Percentiles rank a stretch among this genome's conserved stretches.
These are phyloP conservation scores for Drosophila ercepeae DNA, from an alignment of 1,140 invertebrate species.

Conservation along the genomic window DNA sequence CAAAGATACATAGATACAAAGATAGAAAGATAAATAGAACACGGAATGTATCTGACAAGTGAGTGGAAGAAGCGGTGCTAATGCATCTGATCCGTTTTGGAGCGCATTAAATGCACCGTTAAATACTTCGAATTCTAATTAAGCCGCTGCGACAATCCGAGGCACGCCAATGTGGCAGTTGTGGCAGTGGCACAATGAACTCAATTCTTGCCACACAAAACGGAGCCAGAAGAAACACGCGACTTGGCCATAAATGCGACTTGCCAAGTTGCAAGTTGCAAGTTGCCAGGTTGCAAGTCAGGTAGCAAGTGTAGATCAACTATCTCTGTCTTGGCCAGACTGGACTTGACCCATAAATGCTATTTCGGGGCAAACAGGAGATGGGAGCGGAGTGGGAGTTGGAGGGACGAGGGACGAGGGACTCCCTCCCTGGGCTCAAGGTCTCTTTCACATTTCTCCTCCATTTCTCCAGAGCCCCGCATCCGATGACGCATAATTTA, in stretches of 20 bases:
- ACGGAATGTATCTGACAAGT: not conserved
- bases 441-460: constrained; percentile 18
- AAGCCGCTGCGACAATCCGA: constrained; percentile 75
- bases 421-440: constrained; percentile 8
- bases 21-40: constrained; percentile 38
- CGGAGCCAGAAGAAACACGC: constrained; percentile 58
- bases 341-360: constrained; percentile 35
- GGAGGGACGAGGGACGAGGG: too few relatives aligned
- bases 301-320: constrained; percentile 22
- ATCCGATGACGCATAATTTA: constrained; percentile 63
- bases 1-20: constrained; percentile 6
- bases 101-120: constrained; percentile 78
- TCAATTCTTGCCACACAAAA: constrained; percentile 60
- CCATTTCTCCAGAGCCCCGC: too few relatives aligned
- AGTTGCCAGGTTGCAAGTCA: constrained; percentile 5
- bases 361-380: too few relatives aligned
- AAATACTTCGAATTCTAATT: constrained; percentile 81
- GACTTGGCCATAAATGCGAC: constrained; percentile 76
- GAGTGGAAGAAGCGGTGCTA: constrained; percentile 47
- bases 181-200: constrained; percentile 71
- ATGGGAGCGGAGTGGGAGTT: too few relatives aligned
- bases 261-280: constrained; percentile 26
- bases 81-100: constrained; percentile 74
- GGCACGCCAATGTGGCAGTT: constrained; percentile 64
- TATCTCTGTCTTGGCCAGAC: constrained; percentile 4